Percentiles rank a stretch among this genome's conserved stretches.
phyloP scores from a whole-genome alignment of 2,797 vertebrate species.

The Oreonectes daqikongensis region DNA sequence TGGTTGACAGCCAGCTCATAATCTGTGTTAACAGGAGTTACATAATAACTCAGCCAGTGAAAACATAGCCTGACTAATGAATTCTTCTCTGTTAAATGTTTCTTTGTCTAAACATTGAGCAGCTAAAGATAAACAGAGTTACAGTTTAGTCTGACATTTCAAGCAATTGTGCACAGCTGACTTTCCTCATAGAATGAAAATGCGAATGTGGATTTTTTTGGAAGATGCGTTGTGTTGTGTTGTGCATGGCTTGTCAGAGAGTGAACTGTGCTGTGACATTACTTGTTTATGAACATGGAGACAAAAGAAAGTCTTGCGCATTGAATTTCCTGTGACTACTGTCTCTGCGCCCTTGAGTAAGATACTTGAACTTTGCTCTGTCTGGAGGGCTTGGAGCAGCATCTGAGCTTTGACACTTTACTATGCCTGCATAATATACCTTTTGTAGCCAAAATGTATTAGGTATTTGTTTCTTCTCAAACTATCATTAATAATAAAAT shows the following conservation, averaged over 20 bases:
- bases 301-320: not conserved
- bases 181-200: not conserved
- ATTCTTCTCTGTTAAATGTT: constrained; percentile 33
- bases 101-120: constrained; percentile 38
- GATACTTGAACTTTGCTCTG: not conserved
- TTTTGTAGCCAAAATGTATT: no score
- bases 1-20: constrained; percentile 31
- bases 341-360: not conserved
- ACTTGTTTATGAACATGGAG: not conserved
- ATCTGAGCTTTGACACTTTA: not conserved
- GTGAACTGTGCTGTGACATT: not conserved
- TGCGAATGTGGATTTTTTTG: not conserved
- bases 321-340: not conserved
- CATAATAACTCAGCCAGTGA: constrained; percentile 33
- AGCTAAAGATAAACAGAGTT: constrained; percentile 32
- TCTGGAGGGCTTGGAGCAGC: not conserved
- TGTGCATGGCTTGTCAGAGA: no score
- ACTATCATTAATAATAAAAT: not conserved
- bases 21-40: constrained; percentile 37
- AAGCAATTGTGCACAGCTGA: constrained; percentile 17
- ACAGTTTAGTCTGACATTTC: constrained; percentile 9
- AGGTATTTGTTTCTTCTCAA: not conserved
- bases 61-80: constrained; percentile 38
- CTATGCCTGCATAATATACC: no score
- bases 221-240: not conserved